These are phyloP conservation scores for Drosophila ogumai DNA, from an alignment of 1,140 invertebrate species.

Conservation along the genomic window DNA sequence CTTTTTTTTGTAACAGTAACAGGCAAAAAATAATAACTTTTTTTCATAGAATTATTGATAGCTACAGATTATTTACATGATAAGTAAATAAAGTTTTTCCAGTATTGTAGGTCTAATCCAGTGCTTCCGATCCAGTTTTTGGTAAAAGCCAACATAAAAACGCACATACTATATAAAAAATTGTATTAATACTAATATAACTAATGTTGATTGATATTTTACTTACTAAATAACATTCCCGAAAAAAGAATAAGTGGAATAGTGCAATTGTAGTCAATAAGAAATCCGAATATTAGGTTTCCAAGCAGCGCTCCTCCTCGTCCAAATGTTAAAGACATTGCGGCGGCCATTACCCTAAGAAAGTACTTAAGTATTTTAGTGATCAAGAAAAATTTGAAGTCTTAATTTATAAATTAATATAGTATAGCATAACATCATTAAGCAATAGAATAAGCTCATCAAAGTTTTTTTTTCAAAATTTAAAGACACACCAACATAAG, in stretches of 20 bases:
- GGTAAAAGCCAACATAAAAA: slow-evolving; percentile 89
- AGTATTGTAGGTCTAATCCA: slow-evolving; percentile 85
- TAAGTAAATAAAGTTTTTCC: neutral
- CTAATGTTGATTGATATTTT: neutral
- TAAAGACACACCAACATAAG: too few species aligned
- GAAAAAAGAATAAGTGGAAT: slow-evolving; percentile 89
- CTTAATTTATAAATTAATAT: neutral
- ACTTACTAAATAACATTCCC: slow-evolving; percentile 89
- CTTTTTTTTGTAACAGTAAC: neutral
- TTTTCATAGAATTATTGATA: too few species aligned
- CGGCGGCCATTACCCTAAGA: slow-evolving; percentile 89
- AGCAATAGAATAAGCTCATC: too few species aligned
- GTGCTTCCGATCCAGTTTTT: slow-evolving; percentile 88
- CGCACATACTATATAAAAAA: slow-evolving; percentile 87
- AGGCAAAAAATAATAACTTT: neutral
- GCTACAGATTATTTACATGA: neutral
- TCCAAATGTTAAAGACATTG: slow-evolving; percentile 90
- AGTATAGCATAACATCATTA: too few species aligned
- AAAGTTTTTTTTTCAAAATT: too few species aligned
- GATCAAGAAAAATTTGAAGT: neutral
- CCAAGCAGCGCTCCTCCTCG: slow-evolving; percentile 89
- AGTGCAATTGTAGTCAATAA: slow-evolving; percentile 90
- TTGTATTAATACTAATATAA: neutral
- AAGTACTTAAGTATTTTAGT: neutral
- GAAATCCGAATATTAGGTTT: slow-evolving; percentile 89